These are phyloP conservation scores for Diabrotica balteata DNA, from an alignment of 2,888 invertebrate genomes.

Conservation along the genomic window DNA sequence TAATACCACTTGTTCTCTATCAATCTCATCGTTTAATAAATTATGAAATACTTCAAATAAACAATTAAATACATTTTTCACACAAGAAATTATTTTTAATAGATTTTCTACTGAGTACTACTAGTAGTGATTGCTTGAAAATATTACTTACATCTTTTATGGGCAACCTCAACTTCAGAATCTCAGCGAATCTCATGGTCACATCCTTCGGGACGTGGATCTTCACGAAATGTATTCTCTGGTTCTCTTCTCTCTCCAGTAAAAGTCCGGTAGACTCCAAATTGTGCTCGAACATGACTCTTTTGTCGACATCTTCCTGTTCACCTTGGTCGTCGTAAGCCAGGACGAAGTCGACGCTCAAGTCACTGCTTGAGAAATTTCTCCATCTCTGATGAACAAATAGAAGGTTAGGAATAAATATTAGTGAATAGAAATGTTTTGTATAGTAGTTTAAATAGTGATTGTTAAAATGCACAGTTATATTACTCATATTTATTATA, in stretches of 20 bases:
- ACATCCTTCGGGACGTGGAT: conserved; percentile 77
- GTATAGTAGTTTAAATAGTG: no score
- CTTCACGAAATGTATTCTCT: conserved; percentile 73
- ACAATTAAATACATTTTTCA: no score
- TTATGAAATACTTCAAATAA: no score
- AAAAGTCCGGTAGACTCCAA: conserved; percentile 68
- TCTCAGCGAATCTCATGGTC: conserved; percentile 75
- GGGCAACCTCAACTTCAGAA: conserved; percentile 79
- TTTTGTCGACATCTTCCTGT: conserved; percentile 57
- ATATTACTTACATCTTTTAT: conserved; percentile 68
- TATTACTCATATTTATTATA: no score
- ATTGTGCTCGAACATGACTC: conserved; percentile 68
- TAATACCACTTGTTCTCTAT: no score
- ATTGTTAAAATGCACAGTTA: no score
- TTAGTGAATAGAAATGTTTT: no score
- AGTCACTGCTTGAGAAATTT: conserved; percentile 63
- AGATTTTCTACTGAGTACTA: no score
- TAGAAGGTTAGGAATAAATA: not conserved
- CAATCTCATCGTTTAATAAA: no score
- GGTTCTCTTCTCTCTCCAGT: conserved; percentile 68
- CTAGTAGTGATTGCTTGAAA: no score
- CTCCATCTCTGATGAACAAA: conserved; percentile 61
- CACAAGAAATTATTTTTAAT: no score
- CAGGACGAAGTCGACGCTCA: conserved; percentile 68
- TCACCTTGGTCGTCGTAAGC: conserved; percentile 63